Percentiles rank a stretch among this genome's conserved stretches.
These are phyloP conservation scores for Pilophorus perplexus DNA, from an alignment of 2,888 invertebrate genomes.

Conservation along the genomic window DNA sequence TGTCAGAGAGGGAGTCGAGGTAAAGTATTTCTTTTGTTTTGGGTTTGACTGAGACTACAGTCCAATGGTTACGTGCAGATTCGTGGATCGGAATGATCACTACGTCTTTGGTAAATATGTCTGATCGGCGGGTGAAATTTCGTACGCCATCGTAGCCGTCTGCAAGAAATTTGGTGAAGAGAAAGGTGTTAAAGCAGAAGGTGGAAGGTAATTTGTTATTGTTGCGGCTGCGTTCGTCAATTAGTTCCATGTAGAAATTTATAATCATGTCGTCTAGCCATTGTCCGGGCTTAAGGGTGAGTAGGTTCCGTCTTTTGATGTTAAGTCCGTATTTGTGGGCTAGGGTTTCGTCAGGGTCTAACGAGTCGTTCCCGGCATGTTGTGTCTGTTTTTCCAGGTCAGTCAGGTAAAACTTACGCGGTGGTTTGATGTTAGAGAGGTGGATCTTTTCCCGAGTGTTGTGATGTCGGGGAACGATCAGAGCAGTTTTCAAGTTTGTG, in stretches of 20 bases:
- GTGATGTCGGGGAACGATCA: conserved; percentile 13
- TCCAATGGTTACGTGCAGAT: not conserved
- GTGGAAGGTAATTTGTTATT: not conserved
- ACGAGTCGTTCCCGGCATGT: not conserved
- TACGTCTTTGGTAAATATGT: not conserved
- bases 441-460: conserved; percentile 27
- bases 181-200: conserved; percentile 16
- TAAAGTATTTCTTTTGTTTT: not conserved
- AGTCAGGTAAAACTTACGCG: conserved; percentile 2
- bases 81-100: not conserved
- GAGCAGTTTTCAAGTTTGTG: not conserved
- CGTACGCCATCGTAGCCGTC: conserved; percentile 6
- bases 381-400: not conserved
- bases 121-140: not conserved
- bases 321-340: not conserved
- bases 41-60: not conserved
- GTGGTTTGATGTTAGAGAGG: conserved; percentile 5
- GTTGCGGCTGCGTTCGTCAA: conserved; percentile 1
- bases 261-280: conserved; percentile 14
- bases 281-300: not conserved
- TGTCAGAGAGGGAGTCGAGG: conserved; percentile 1
- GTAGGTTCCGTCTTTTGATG: not conserved
- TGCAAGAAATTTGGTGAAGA: not conserved
- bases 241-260: too few relatives aligned
- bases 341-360: not conserved